A percentile compares a stretch with the other conserved stretches of the same genome.
Evolutionary conservation across 1,140 invertebrate genomes (phyloP).

Genomic region (Agrypnia vestita): DNA sequence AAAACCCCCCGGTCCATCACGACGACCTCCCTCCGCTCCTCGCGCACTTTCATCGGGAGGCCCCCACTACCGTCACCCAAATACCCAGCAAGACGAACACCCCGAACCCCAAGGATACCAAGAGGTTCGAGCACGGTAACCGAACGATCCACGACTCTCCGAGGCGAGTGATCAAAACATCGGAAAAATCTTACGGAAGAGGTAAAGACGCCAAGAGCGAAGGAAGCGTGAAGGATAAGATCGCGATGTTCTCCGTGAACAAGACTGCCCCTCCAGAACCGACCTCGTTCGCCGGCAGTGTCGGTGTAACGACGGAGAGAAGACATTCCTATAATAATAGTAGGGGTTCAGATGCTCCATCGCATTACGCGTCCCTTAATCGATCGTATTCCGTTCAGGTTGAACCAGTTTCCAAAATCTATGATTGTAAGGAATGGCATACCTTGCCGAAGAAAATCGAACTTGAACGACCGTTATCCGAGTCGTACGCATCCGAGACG

Average conservation of each 20-base stretch:
- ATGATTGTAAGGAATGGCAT: conserved; percentile 34
- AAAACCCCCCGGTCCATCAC: conserved; percentile 85
- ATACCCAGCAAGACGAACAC: conserved; percentile 6
- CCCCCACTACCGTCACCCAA: conserved; percentile 3
- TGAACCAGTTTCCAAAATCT: conserved; percentile 10
- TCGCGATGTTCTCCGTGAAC: conserved; percentile 86
- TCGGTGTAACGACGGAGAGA: neutral
- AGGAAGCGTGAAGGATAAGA: conserved; percentile 88
- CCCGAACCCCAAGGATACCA: conserved; percentile 24
- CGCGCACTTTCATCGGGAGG: conserved; percentile 16
- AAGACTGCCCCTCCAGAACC: conserved; percentile 70
- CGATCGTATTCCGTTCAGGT: conserved; percentile 13
- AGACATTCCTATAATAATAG: neutral
- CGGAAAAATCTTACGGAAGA: conserved; percentile 63
- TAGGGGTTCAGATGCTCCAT: neutral
- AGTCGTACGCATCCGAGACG: neutral
- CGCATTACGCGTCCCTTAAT: neutral
- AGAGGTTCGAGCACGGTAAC: conserved; percentile 29
- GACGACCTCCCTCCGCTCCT: conserved; percentile 71
- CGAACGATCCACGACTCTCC: conserved; percentile 50
- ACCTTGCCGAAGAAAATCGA: conserved; percentile 16
- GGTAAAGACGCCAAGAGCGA: conserved; percentile 84
- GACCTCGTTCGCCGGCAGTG: conserved; percentile 18
- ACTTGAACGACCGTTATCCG: neutral
- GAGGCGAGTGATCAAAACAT: conserved; percentile 29